Base-by-base conservation (phyloP, 2,113 vertebrate genomes). In the Semicossyphus pulcher region DNA sequence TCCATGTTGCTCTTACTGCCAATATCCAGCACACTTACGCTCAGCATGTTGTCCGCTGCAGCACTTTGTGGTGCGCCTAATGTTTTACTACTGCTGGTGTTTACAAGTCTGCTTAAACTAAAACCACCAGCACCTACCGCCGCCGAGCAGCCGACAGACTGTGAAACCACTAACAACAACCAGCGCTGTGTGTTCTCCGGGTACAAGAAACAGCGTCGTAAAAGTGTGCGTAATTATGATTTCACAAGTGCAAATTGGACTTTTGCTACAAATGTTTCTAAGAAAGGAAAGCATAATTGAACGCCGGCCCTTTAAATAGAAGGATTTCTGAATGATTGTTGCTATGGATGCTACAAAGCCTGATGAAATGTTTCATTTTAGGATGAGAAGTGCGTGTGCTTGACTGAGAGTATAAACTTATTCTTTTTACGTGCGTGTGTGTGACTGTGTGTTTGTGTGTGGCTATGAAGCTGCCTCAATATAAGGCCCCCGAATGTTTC, bases 51-150 rank as follows among this genome's bases (percentile, higher is more conserved):
- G 56, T 54, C 49, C 23, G 1, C 71, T 44, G 56, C 7, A 54
- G 51, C 57, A 74, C 85, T 86, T 54, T 80, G 83, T 31, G 80
- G 79, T 79, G 81, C 7, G 28, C 56, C 71, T 48, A 48, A 71
- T 71, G 80, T 86, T 91, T 44, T 88, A 87, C 80, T 60, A 68
- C 81, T 60, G 65, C 71, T 84, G 76, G 82, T 88, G 86, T 89
- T 89, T 89, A 88, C 86, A 88, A 86, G 86, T 85, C 86, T 77
- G 85, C 76, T 87, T 86, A 83, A 79, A 78, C 59, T 3, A 73
- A 82, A 83, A 76, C 58, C 71, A 76, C 65, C 58, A 54, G 61
- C 80, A 84, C 86, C 84, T 74, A 85, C 85, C 76, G 56, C 83
- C 23, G 58, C 64, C 53, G 28, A 57, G 72, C 68, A 80, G 75